Conservation (phyloP, 2,888 invertebrate genomes). For the Chaitophorus viminalis region DNA sequence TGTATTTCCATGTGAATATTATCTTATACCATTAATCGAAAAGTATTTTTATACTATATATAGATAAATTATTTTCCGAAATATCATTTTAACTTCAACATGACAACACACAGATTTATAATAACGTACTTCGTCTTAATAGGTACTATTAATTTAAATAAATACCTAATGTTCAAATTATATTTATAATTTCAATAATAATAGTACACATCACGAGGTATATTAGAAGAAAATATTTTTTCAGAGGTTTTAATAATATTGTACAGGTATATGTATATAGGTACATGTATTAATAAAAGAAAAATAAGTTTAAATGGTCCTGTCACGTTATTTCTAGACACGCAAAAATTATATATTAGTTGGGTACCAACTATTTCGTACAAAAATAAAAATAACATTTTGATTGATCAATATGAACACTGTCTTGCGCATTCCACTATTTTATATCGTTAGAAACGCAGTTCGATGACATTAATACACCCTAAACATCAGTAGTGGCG, state of each 20-base stretch:
- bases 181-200: not conserved
- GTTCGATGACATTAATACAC: constrained; percentile 30
- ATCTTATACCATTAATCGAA: not conserved
- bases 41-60: not conserved
- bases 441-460: constrained; percentile 21
- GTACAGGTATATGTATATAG: no score
- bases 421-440: constrained; percentile 43
- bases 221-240: not conserved
- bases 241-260: not conserved
- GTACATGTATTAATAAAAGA: not conserved
- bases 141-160: no score
- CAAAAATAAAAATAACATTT: constrained; percentile 20
- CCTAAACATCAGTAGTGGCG: constrained; percentile 13
- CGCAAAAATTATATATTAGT: constrained; percentile 38
- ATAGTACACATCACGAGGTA: not conserved
- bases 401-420: constrained; percentile 50
- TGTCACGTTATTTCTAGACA: constrained; percentile 41
- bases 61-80: not conserved
- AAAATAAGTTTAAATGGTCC: constrained; percentile 34
- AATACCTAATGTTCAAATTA: not conserved
- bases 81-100: not conserved
- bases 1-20: not conserved
- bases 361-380: not conserved
- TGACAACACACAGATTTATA: not conserved
- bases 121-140: not conserved